Evolutionary conservation across 2,797 vertebrate species (phyloP), one percentile per base, ranked within the genome.

Genomic region (Sebastes flavidus): DNA sequence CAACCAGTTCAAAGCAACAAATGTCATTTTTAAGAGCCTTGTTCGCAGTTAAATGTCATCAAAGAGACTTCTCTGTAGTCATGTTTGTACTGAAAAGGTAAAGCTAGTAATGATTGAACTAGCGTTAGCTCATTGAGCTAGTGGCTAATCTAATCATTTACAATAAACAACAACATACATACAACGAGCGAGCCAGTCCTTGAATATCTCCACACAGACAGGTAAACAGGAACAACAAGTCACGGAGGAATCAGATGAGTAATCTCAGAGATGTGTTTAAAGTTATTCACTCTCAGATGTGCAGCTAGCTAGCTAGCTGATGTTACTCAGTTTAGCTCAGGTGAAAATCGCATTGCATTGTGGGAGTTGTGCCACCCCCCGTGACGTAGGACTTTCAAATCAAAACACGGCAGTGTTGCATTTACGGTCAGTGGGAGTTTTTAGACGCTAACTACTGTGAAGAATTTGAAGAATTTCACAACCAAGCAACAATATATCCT

Each of bases 371-470:
- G 25, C 22, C 71, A 34, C 6, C 30, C 6, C 30, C 29, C 2
- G 67, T 92, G 86, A 91, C 91, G 90, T 81, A 20, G 0, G 10
- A 9, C 1, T 32, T 24, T 72, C 68, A 70, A 87, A 92, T 86
- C 80, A 87, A 90, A 88, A 90, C 75, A 91, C 83, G 81, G 83
- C 89, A 93, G 72, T 70, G 86, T 63, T 24, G 1, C 61, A 8
- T 46, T 52, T 27, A 14, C 6, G 4, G 49, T 18, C 20, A 22
- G 7, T 13, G 20, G 6, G 16, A 46, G 13, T 10, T n/a, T 36
- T 55, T 5, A 9, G 6, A 8, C 1, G 25, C 3, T 0, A 16
- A 1, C 27, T 16, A 2, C 16, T 27, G 2, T 4, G n/a, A 12
- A 12, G 42, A 49, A 52, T 49, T 49, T 66, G 5, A 60, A 60